Evolutionary conservation across 2,888 invertebrate species (phyloP), one percentile per base, ranked within the genome.

Genomic region (Atrina japonica): DNA sequence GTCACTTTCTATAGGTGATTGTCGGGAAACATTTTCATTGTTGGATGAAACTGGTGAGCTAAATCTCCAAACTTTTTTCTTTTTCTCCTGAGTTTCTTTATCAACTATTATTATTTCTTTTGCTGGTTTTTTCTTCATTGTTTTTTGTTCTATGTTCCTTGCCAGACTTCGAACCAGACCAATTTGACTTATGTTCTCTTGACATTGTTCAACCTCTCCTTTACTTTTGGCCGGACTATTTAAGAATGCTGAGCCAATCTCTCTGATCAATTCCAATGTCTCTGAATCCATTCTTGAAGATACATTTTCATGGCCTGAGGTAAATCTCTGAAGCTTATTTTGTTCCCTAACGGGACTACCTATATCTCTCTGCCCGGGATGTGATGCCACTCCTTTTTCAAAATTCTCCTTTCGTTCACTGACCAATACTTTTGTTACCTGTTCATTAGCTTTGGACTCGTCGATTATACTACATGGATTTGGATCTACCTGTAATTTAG

Each of bases 161-260:
- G 85, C 87, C 70, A 82, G 78, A 66, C 78, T 77, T 23, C 73
- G 80, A 3, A 86, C 86, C 45, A 80, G 67, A 59, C 79, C 82
- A 25, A 75, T 63, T 7, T 77, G 71, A 25, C 70, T 77, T 45
- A 29, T 43, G 14, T 71, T 56, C 6, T 65, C 72, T 18, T 76
- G 76, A 21, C 70, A 73, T 11, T 65, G 70, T 21, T 79, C 74
- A 14, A 78, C 77, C 25, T 76, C 76, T 0, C 73, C 63, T 43
- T 83, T 73, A 18, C 73, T 27, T 61, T 75, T 78, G n/a, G 75
- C 73, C 18, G 84, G 84, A 67, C 82, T 84, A 52, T 81, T 81
- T 35, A 83, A 63, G 21, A 84, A 73, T 11, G 81, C 82, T 2
- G 83, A 83, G 7, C 85, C 86, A 25, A 84, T 83, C 53, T 85